A percentile compares a stretch with the other conserved stretches of the same genome.
phyloP scores from a whole-genome alignment of 2,888 invertebrate species.

The Entomobrya multifasciata region DNA sequence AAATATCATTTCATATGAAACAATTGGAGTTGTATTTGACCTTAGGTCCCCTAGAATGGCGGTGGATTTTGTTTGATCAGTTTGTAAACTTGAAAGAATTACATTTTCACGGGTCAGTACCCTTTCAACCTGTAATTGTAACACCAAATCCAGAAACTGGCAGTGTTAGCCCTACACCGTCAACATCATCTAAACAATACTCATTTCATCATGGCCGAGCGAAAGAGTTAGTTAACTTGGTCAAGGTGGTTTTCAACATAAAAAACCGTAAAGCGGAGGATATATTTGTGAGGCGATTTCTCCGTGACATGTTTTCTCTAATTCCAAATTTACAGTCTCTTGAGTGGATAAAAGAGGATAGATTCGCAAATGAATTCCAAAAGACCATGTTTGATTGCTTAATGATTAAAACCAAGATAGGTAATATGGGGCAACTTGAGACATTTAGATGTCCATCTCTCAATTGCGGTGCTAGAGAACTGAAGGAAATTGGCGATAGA shows the following conservation, averaged over 20 bases:
- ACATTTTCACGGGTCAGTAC: slow-evolving; percentile 35
- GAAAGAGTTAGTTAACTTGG: slow-evolving; percentile 39
- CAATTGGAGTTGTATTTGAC: background rate
- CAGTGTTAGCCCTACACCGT: background rate
- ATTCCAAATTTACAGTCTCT: slow-evolving; percentile 44
- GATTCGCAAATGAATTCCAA: slow-evolving; percentile 56
- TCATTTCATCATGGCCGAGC: background rate
- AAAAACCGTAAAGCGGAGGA: slow-evolving; percentile 59
- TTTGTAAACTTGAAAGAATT: slow-evolving; percentile 57
- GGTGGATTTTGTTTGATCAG: slow-evolving; percentile 55
- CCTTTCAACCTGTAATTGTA: slow-evolving; percentile 52
- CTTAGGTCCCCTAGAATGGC: slow-evolving; percentile 42
- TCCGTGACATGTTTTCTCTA: slow-evolving; percentile 55
- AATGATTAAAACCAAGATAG: slow-evolving; percentile 31
- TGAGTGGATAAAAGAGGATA: slow-evolving; percentile 53
- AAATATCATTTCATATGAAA: slow-evolving; percentile 3
- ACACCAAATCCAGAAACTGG: slow-evolving; percentile 3
- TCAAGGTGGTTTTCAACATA: slow-evolving; percentile 31
- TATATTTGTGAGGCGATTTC: slow-evolving; percentile 61
- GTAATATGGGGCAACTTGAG: background rate
- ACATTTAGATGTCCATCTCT: slow-evolving; percentile 41
- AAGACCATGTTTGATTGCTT: slow-evolving; percentile 66
- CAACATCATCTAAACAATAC: background rate
- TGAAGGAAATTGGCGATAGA: slow-evolving; percentile 22
- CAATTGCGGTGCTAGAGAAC: slow-evolving; percentile 59